A percentile compares a stretch with the other conserved stretches of the same genome.
Evolutionary conservation across 2,797 vertebrate species (phyloP).

Genomic region (Caiman crocodilus): DNA sequence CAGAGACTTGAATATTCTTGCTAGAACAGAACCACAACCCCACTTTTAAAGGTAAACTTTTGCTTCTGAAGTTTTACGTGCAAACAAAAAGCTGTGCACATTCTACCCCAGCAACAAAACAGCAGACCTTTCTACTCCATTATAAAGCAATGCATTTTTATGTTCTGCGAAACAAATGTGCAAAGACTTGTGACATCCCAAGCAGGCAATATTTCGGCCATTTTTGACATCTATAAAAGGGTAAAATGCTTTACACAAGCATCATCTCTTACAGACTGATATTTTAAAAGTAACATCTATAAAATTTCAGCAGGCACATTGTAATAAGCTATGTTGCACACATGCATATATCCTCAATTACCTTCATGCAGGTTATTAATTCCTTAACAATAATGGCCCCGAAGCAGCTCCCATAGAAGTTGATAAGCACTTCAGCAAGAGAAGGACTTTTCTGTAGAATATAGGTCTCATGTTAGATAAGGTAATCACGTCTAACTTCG

Average conservation of each 20-base stretch:
- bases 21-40: neutral
- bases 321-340: neutral
- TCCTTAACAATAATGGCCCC: neutral
- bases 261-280: neutral
- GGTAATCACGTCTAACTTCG: neutral
- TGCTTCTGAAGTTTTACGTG: conserved; percentile 17
- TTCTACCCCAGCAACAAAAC: conserved; percentile 10
- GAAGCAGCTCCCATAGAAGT: neutral
- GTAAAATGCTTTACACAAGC: neutral
- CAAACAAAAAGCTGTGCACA: conserved; percentile 21
- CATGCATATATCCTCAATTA: neutral
- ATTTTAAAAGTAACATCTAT: conserved; percentile 9
- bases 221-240: conserved; percentile 56
- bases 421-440: neutral
- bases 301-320: conserved; percentile 27
- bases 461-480: neutral
- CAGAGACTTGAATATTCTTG: neutral
- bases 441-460: neutral
- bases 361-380: neutral
- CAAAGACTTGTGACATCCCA: conserved; percentile 43
- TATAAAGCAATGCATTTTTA: conserved; percentile 25
- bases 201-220: conserved; percentile 29
- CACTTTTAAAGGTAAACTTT: neutral
- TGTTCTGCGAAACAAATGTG: neutral
- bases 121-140: conserved; percentile 48